Evolutionary conservation across 2,797 vertebrate species (phyloP).

Genomic region (Smutsia temminckii): DNA sequence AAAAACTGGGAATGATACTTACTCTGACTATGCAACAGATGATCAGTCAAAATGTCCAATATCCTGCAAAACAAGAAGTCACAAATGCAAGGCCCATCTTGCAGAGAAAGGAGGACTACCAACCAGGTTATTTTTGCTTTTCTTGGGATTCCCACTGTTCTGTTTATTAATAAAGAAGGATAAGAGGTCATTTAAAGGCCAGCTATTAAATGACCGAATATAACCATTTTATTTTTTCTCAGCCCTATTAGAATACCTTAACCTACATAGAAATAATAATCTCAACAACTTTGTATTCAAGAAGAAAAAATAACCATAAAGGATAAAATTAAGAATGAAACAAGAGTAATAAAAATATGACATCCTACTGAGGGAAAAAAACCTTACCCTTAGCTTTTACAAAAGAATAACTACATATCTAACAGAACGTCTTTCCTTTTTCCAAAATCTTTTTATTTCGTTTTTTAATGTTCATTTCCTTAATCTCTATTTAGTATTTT

Average conservation of each 20-base stretch:
- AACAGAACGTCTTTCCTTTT: background rate
- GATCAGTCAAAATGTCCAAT: background rate
- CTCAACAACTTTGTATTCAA: background rate
- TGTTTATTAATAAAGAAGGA: conserved; percentile 23
- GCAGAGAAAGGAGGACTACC: background rate
- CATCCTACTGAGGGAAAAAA: background rate
- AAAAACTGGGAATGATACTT: background rate
- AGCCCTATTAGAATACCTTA: background rate
- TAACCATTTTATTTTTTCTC: background rate
- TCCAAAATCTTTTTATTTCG: background rate
- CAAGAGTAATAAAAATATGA: background rate
- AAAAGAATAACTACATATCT: background rate
- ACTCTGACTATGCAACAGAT: background rate
- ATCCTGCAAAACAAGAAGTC: background rate
- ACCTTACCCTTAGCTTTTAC: background rate
- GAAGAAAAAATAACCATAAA: background rate
- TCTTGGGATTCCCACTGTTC: background rate
- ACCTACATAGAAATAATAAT: background rate
- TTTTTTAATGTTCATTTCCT: background rate
- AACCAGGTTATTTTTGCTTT: background rate
- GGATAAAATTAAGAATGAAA: conserved; percentile 32
- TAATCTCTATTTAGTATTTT: background rate
- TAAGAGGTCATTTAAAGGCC: background rate
- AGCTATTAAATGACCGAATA: background rate
- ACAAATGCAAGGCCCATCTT: background rate